Base-by-base conservation (phyloP, 2,888 invertebrate genomes). In the Cryptocephalus primarius region DNA sequence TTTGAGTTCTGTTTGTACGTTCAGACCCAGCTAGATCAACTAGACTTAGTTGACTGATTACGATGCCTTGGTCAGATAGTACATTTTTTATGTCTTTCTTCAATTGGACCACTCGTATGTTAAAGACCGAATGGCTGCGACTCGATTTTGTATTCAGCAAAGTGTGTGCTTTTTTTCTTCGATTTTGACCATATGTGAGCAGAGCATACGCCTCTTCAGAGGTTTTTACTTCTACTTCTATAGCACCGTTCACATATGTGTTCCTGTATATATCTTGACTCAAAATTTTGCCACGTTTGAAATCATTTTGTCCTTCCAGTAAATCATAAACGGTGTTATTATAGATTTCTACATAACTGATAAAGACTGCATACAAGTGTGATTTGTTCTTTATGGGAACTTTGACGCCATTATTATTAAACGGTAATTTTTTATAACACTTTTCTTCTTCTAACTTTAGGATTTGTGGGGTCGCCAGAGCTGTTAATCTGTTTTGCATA, bases 11-110 rank as follows among this genome's bases (percentile, higher is more conserved):
- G 55, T 84, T 88, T 0, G 90, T 88, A 43, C 95, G 74, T 70
- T 99, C 99, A 61, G 94, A 94, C 8, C 99, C 99, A 32, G 99
- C 99, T 64, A 99, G 77, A 75, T 99, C 99, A 0, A 99, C 97
- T 49, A 99, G 74, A 44, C 95, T 94, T 33, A 99, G 71, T 66
- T 97, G 97, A 61, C 92, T 90, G 0, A 96, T 78, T 8, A 79
- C 81, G 0, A 96, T 74, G 47, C 83, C 82, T 59, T 83, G 84
- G 60, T 91, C 88, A 53, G 84, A 85, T 40, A 68, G 54, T n/a
- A 88, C 79, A 50, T 83, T 80, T 64, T 88, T 86, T 0, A 54
- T 48, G 33, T 57, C 48, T 52, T 62, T 63, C 48, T 67, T 82
- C 10, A 69, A 49, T 72, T 89, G 93, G 34, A 95, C 95, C 43